Evolutionary conservation across 2,888 invertebrate species (phyloP), one percentile per base, ranked within the genome.

Genomic region (Macrosoma leucophasiata): DNA sequence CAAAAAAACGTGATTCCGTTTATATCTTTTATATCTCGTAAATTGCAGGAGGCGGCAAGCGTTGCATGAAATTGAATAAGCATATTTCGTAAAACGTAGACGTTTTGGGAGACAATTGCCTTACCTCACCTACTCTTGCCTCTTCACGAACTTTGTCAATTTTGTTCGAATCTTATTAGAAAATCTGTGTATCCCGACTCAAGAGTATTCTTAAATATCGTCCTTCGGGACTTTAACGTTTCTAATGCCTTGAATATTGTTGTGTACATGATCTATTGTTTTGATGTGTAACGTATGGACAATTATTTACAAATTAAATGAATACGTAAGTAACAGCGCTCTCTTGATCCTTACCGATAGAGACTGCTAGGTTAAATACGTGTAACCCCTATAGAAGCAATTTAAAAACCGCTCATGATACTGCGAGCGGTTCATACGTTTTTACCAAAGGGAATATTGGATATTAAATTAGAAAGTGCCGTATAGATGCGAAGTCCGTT

Each of bases 21-120:
- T 82, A 84, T 82, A 81, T 81, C 82, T 84, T 81, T 84, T 84
- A 82, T 81, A 84, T 84, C 84, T 81, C 82, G 82, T 77, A 84
- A 84, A 84, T 82, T 82, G 84, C 81, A 84, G 81, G 84, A 84
- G 84, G 79, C 78, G 84, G 77, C 78, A 84, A 84, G 81, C 84
- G 81, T 84, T 84, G 84, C 84, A 84, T 84, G 84, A 84, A 84
- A 84, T 84, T 84, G 84, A 84, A 84, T 84, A 84, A 84, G 84
- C 84, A 82, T 82, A 84, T 84, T 84, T 82, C 84, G 84, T 79
- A 84, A 84, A 84, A 84, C 70, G 84, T 69, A 81, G 81, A 69
- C 84, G 82, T 84, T 84, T 82, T 82, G 58, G 72, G 79, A 84
- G 82, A 84, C 84, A 84, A 84, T 84, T 84, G 84, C 82, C 84